phyloP scores from a whole-genome alignment of 2,888 invertebrate species.

The Pegoplata infirma region DNA sequence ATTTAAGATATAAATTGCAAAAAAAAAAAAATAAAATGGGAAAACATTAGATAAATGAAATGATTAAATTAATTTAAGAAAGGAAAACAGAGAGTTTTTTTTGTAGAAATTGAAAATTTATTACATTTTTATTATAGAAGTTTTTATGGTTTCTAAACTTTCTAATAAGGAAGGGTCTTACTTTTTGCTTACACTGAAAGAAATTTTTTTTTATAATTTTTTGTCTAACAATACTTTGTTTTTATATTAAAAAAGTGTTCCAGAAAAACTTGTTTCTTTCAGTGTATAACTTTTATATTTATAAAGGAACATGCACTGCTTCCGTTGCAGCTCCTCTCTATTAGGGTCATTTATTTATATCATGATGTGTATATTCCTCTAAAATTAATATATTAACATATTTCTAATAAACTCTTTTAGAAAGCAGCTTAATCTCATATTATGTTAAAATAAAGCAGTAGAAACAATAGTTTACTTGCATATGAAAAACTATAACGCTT shows the following conservation, averaged over 20 bases:
- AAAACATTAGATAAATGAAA: slow-evolving; percentile 19
- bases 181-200: not conserved
- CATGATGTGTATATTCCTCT: not conserved
- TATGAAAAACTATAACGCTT: slow-evolving; percentile 27
- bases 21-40: not conserved
- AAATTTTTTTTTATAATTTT: too few species aligned
- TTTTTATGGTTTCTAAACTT: not conserved
- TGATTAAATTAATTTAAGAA: slow-evolving; percentile 10
- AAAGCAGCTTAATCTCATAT: slow-evolving; percentile 28
- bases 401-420: slow-evolving; percentile 5
- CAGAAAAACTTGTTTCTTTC: too few species aligned
- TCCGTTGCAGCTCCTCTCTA: too few species aligned
- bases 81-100: slow-evolving; percentile 22
- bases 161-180: not conserved
- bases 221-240: too few species aligned
- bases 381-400: not conserved
- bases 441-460: not conserved
- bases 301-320: too few species aligned
- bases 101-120: not conserved
- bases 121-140: not conserved
- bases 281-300: too few species aligned
- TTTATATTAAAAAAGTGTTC: too few species aligned
- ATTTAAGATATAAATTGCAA: slow-evolving; percentile 33
- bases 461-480: slow-evolving; percentile 7
- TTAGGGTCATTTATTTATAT: not conserved